phyloP scores from a whole-genome alignment of 2,797 vertebrate genomes.

The Phaenicophaeus curvirostris region DNA sequence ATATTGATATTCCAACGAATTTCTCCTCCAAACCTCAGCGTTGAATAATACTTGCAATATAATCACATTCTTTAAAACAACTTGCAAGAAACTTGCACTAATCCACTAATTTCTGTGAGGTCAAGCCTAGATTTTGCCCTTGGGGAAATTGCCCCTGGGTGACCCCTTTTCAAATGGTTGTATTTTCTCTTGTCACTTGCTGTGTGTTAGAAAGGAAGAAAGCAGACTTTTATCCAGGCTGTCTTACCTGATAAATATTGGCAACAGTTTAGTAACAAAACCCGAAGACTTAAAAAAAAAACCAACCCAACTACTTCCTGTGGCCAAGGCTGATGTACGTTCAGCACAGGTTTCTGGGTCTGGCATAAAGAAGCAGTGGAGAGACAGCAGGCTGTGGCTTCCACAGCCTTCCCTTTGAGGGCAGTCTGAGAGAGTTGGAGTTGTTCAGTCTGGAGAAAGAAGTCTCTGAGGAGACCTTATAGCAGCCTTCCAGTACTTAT shows the following conservation, averaged over 20 bases:
- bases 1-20: neutral
- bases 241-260: neutral
- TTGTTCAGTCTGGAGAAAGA: too few species aligned
- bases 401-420: too few species aligned
- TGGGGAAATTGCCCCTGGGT: neutral
- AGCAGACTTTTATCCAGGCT: neutral
- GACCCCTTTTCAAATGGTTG: neutral
- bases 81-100: neutral
- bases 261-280: neutral
- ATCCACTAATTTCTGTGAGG: neutral
- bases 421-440: too few species aligned
- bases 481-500: too few species aligned
- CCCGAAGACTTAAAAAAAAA: neutral
- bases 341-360: neutral
- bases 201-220: neutral
- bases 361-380: neutral
- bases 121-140: neutral
- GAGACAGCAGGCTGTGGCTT: neutral
- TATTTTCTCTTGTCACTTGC: neutral
- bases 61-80: neutral
- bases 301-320: neutral
- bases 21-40: neutral
- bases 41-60: neutral
- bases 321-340: neutral
- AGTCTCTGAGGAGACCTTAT: too few species aligned